Conservation (phyloP, 2,888 invertebrate species). For the Eutolmus rufibarbis region DNA sequence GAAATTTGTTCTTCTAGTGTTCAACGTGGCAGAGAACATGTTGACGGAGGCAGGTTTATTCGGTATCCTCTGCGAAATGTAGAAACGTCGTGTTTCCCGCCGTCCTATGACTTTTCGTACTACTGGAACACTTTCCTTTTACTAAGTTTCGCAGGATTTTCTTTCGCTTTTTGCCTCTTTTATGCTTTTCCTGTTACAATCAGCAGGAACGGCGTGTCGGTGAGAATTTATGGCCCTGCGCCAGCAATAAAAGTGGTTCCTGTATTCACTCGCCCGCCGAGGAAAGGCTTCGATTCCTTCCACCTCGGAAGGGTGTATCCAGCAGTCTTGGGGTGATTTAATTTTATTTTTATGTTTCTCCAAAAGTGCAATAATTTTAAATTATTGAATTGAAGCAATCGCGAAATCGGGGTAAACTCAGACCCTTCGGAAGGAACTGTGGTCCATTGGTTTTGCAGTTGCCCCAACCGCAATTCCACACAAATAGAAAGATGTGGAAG, state of each 20-base stretch:
- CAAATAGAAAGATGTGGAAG: background rate
- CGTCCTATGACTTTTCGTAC: background rate
- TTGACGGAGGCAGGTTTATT: constrained; percentile 18
- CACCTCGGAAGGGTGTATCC: constrained; percentile 47
- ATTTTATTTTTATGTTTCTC: constrained; percentile 52
- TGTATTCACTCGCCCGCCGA: background rate
- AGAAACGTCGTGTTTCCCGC: constrained; percentile 31
- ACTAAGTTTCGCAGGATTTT: constrained; percentile 44
- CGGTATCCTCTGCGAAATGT: constrained; percentile 19
- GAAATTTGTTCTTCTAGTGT: constrained; percentile 45
- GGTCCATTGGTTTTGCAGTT: constrained; percentile 14
- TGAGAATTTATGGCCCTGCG: constrained; percentile 50
- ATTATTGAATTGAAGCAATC: constrained; percentile 48
- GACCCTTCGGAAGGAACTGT: constrained; percentile 14
- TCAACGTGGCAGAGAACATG: constrained; percentile 38
- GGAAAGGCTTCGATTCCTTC: background rate
- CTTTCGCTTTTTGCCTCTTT: constrained; percentile 44
- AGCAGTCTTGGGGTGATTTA: constrained; percentile 50
- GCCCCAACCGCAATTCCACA: background rate
- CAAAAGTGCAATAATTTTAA: constrained; percentile 52
- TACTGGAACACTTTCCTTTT: constrained; percentile 46
- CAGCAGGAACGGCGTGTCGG: constrained; percentile 49
- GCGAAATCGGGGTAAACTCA: background rate
- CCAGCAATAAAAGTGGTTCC: constrained; percentile 45
- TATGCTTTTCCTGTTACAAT: constrained; percentile 48